Evolutionary conservation across 2,797 vertebrate genomes (phyloP).

Genomic region (Coreius guichenoti): DNA sequence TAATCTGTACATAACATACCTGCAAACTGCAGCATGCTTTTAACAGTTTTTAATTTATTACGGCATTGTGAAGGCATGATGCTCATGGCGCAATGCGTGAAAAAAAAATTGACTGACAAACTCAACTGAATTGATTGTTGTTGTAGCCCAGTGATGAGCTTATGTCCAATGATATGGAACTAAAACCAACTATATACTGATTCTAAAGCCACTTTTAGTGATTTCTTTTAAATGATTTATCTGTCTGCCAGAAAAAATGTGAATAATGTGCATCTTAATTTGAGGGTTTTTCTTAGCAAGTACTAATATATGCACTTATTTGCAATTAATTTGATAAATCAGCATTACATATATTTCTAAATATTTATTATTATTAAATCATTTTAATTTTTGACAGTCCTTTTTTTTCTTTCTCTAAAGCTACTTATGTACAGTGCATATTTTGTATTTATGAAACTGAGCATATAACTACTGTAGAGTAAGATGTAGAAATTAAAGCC

Average conservation of each 20-base stretch:
- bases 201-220: background rate
- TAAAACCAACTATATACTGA: background rate
- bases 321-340: background rate
- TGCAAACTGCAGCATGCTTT: background rate
- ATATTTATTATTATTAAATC: background rate
- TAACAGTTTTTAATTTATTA: background rate
- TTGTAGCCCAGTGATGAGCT: background rate
- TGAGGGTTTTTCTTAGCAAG: background rate
- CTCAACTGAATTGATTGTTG: background rate
- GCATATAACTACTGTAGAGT: background rate
- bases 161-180: background rate
- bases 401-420: background rate
- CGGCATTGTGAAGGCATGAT: background rate
- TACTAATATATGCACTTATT: background rate
- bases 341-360: background rate
- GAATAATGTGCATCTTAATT: background rate
- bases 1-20: background rate
- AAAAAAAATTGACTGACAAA: background rate
- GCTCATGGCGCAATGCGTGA: fast-evolving
- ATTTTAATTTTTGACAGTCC: background rate
- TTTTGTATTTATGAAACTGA: background rate
- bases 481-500: background rate
- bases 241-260: background rate
- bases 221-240: background rate
- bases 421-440: background rate